Percentiles rank a stretch among this genome's conserved stretches.
These are phyloP conservation scores for Ovibos moschatus DNA, from an alignment of 2,113 vertebrate genomes.

Conservation along the genomic window DNA sequence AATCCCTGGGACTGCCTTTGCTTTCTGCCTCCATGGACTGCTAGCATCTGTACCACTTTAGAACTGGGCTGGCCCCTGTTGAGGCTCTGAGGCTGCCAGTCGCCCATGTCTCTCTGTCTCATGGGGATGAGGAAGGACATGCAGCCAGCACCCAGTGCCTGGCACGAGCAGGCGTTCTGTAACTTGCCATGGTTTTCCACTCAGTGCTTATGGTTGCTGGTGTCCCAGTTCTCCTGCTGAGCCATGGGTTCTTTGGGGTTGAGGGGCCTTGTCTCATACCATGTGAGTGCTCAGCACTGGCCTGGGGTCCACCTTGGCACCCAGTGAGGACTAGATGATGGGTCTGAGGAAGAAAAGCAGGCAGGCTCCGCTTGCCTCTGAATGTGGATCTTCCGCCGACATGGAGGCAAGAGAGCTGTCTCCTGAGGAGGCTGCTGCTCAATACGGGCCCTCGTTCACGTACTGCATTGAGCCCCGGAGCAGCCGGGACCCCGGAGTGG, in stretches of 20 bases:
- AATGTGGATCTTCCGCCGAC: background rate
- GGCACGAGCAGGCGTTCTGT: background rate
- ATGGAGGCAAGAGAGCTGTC: background rate
- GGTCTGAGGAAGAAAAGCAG: background rate
- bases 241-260: background rate
- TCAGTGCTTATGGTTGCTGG: background rate
- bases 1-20: background rate
- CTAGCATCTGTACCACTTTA: background rate
- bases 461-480: fast-evolving
- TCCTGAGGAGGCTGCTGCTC: background rate
- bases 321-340: background rate
- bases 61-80: background rate
- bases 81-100: background rate
- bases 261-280: background rate
- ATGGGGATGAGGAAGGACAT: background rate
- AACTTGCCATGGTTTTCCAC: background rate
- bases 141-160: background rate
- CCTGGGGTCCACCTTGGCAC: no score
- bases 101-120: background rate
- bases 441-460: background rate
- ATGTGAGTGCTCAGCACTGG: background rate
- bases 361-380: background rate
- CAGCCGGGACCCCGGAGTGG: background rate
- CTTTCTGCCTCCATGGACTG: background rate
- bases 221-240: background rate